Evolutionary conservation across 2,113 vertebrate genomes (phyloP), one percentile per base, ranked within the genome.

Genomic region (Leptobrachium leishanense): DNA sequence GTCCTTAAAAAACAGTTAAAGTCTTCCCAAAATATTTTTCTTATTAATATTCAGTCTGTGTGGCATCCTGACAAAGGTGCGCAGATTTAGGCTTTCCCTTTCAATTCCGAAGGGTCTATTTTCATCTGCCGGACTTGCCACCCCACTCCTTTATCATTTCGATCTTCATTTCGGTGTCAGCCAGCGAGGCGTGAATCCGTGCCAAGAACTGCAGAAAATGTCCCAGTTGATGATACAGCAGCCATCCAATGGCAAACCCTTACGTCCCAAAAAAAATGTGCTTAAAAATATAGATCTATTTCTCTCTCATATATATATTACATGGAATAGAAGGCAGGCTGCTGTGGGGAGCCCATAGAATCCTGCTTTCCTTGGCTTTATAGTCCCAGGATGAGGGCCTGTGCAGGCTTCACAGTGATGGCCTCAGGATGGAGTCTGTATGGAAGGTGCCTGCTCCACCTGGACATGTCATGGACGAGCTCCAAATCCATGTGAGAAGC

Each of bases 321-420:
- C 4, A 59, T 11, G 55, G 10, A 4, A 59, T 59, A 59, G 3
- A 6, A 6, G 9, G 59, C 31, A 71, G 55, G 77, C 77, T 66
- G 62, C 71, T 73, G 70, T 11, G 40, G 44, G 59, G 39, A 68
- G 59, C 66, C 75, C 43, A 77, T 53, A 44, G 68, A 69, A 59
- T 59, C 65, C 54, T 62, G 77, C 50, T 67, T 68, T 31, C 59
- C 50, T 43, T 11, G 76, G 55, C 11, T 43, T 57, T 79, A 53
- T 66, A 69, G 69, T 73, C n/a, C 70, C 77, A 79, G 65, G 71
- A 80, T 81, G 78, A 81, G 71, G 78, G 71, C 78, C 78, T 68
- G 72, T 39, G 20, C 31, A 59, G 53, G 71, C 63, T 74, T n/a
- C 71, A 44, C 7, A 6, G 65, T 43, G 57, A 72, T 42, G 76